phyloP scores from a whole-genome alignment of 1,140 invertebrate genomes.

The Cotesia vestalis region DNA sequence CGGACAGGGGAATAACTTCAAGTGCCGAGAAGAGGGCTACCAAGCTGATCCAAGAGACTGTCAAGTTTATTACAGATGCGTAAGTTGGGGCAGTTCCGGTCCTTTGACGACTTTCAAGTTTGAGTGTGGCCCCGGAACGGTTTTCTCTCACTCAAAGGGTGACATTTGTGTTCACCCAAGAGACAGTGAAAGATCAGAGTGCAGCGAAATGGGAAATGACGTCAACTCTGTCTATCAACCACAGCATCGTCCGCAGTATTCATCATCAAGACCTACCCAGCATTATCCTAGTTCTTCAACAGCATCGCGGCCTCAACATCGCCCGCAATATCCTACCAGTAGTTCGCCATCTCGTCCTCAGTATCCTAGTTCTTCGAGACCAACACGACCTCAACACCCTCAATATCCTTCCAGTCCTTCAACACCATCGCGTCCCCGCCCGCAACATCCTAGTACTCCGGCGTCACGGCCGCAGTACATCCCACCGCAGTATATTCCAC shows the following conservation, averaged over 20 bases:
- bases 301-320: no score
- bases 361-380: no score
- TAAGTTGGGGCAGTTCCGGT: slow-evolving; percentile 60
- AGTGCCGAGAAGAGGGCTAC: slow-evolving; percentile 70
- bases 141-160: slow-evolving; percentile 73
- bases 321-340: no score
- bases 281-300: no score
- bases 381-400: no score
- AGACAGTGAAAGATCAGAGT: slow-evolving; percentile 70
- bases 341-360: no score
- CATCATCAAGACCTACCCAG: no score
- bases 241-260: not conserved
- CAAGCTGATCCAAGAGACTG: slow-evolving; percentile 69
- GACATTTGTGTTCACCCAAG: slow-evolving; percentile 74
- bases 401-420: no score
- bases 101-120: slow-evolving; percentile 68
- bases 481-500: not conserved
- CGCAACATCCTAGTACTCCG: not conserved
- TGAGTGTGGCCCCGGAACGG: slow-evolving; percentile 75
- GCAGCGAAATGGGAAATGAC: slow-evolving; percentile 53
- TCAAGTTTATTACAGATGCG: slow-evolving; percentile 69
- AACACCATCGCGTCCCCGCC: no score
- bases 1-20: slow-evolving; percentile 44
- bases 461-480: not conserved
- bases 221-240: slow-evolving; percentile 38